Base-by-base conservation (phyloP, 2,888 invertebrate species). In the Acanthosepion pharaonis region DNA sequence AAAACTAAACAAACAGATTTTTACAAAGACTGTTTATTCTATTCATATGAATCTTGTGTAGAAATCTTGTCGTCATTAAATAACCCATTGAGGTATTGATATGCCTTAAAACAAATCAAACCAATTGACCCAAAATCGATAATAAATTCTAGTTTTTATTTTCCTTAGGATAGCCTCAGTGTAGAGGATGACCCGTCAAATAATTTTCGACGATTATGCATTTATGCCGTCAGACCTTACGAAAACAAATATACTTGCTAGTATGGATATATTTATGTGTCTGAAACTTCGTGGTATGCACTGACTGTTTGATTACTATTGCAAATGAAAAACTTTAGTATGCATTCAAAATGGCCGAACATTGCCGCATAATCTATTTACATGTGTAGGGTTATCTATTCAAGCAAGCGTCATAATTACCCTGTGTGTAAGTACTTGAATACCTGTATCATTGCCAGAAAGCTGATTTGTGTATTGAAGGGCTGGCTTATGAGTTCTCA, bases 391-490 rank as follows among this genome's bases (percentile, higher is more conserved):
- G 78, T 78, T 78, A n/a, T 78, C n/a, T 78, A 78, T 78, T 78
- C n/a, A 78, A 33, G 78, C n/a, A 78, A 78, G 78, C 78, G 78
- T n/a, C 78, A 78, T 78, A 78, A 78, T 78, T 78, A 78, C 78
- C 11, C 11, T 1, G 78, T 78, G 78, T 78, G 78, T 78, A 78
- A 78, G 78, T 78, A 78, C 78, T 78, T 78, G 78, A 78, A 78
- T 33, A 78, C n/a, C n/a, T 15, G 78, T 78, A 78, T 78, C 78
- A 33, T 78, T 33, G 78, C 78, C n/a, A 78, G n/a, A 78, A 78
- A 11, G 78, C 78, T 78, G n/a, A 78, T 78, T 78, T 78, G 78
- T 78, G 78, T 78, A n/a, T 78, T 78, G n/a, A 33, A 78, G n/a
- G 78, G n/a, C 4, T n/a, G 78, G 5, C n/a, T 78, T 78, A n/a